These are phyloP conservation scores for Gobionotothen gibberifrons DNA, from an alignment of 2,797 vertebrate species.

Conservation along the genomic window DNA sequence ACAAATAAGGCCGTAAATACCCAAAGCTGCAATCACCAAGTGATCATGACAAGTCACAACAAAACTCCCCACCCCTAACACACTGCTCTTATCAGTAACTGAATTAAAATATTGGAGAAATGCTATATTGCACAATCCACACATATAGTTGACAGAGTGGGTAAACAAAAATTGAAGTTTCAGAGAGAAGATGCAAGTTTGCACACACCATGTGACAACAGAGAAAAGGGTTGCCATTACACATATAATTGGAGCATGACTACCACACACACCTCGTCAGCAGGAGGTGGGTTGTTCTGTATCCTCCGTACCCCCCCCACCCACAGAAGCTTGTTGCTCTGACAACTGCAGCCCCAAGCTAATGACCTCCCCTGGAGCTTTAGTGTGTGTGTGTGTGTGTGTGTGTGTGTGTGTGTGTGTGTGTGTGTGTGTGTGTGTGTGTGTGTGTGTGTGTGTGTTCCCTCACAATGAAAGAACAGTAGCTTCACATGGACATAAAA, in stretches of 20 bases:
- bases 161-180: conserved; percentile 45
- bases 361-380: conserved; percentile 83
- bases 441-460: conserved; percentile 63
- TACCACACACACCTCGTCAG: conserved; percentile 23
- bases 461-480: conserved; percentile 86
- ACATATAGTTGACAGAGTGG: conserved; percentile 22
- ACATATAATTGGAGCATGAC: conserved; percentile 75
- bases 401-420: conserved; percentile 43
- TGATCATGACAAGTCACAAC: not conserved
- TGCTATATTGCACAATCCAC: conserved; percentile 3
- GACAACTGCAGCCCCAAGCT: conserved; percentile 83
- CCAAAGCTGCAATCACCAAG: conserved; percentile 9
- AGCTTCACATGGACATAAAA: conserved; percentile 71
- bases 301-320: conserved; percentile 30
- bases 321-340: conserved; percentile 81
- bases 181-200: conserved; percentile 25
- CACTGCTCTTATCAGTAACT: not conserved
- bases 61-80: not conserved
- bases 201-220: conserved; percentile 41
- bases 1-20: conserved; percentile 12
- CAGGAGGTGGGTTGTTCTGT: too few relatives aligned
- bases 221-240: conserved; percentile 65
- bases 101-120: conserved; percentile 9
- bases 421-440: conserved; percentile 39
- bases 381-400: conserved; percentile 62